These are phyloP conservation scores for Varanus komodoensis DNA, from an alignment of 2,113 vertebrate species.

Conservation along the genomic window DNA sequence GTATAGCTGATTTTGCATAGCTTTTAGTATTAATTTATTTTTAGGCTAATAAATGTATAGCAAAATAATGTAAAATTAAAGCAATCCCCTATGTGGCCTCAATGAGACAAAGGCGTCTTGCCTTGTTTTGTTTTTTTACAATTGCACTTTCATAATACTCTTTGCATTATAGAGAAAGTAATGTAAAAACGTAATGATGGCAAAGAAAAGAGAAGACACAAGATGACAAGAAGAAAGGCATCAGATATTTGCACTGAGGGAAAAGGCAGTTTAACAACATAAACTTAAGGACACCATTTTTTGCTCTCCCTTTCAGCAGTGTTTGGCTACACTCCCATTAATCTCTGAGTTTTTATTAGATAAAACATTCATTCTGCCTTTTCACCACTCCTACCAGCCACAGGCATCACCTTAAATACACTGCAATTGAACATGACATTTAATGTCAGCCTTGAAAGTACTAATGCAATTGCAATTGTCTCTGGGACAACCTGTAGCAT, in stretches of 20 bases:
- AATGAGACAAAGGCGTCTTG: background rate
- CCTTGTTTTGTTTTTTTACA: background rate
- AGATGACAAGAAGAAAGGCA: background rate
- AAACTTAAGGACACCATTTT: conserved; percentile 33
- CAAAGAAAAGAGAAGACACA: background rate
- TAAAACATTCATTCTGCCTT: conserved; percentile 64
- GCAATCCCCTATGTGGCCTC: background rate
- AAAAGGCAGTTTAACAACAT: conserved; percentile 29
- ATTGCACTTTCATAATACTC: background rate
- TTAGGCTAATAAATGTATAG: background rate
- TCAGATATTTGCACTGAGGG: background rate
- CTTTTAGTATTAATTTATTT: background rate
- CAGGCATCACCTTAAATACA: conserved; percentile 63
- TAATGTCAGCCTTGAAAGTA: conserved; percentile 51
- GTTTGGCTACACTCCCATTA: conserved; percentile 48
- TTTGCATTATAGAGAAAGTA: background rate
- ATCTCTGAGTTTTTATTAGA: conserved; percentile 68
- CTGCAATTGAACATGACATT: conserved; percentile 62
- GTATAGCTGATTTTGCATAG: background rate
- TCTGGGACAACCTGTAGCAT: conserved; percentile 36
- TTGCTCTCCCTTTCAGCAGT: conserved; percentile 43
- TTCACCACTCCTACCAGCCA: conserved; percentile 55
- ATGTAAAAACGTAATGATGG: background rate
- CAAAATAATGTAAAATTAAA: background rate
- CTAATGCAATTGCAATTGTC: conserved; percentile 64